phyloP scores from a whole-genome alignment of 2,797 vertebrate species.

The Mallotus villosus region DNA sequence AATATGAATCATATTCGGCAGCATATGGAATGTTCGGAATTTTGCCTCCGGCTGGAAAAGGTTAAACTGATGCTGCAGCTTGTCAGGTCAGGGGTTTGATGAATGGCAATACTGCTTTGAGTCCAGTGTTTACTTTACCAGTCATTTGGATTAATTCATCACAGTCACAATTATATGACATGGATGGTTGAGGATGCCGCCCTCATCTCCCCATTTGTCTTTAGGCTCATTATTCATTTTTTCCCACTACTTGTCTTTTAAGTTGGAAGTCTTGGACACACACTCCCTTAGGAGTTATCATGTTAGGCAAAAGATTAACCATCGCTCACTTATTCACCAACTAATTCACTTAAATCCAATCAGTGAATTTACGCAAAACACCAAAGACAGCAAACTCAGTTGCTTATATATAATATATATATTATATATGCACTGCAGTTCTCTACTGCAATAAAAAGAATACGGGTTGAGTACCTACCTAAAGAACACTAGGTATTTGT shows the following conservation, averaged over 20 bases:
- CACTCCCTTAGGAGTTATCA: neutral
- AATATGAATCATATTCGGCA: too few species aligned
- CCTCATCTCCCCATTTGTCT: slow-evolving; percentile 58
- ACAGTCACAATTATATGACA: slow-evolving; percentile 72
- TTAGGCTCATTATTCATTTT: slow-evolving; percentile 66
- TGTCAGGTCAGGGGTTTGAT: slow-evolving; percentile 69
- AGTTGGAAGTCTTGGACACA: neutral
- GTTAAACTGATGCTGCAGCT: slow-evolving; percentile 73
- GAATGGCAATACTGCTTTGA: slow-evolving; percentile 67
- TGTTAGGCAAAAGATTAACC: neutral
- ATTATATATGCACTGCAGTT: neutral
- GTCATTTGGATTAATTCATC: slow-evolving; percentile 72
- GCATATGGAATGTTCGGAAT: too few species aligned
- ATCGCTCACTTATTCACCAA: neutral
- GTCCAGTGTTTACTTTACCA: slow-evolving; percentile 69
- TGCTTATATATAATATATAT: too few species aligned
- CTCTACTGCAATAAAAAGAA: neutral
- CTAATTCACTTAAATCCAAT: neutral
- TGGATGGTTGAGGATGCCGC: slow-evolving; percentile 61
- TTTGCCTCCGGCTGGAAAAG: too few species aligned
- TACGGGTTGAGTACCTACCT: too few species aligned
- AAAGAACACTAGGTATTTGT: too few species aligned
- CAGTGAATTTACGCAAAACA: too few species aligned
- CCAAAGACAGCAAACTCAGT: too few species aligned
- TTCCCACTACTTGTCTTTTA: slow-evolving; percentile 55